A percentile compares a stretch with the other conserved stretches of the same genome.
These are phyloP conservation scores for Onychomys leucogaster DNA, from an alignment of 2,797 vertebrate genomes.

Conservation along the genomic window DNA sequence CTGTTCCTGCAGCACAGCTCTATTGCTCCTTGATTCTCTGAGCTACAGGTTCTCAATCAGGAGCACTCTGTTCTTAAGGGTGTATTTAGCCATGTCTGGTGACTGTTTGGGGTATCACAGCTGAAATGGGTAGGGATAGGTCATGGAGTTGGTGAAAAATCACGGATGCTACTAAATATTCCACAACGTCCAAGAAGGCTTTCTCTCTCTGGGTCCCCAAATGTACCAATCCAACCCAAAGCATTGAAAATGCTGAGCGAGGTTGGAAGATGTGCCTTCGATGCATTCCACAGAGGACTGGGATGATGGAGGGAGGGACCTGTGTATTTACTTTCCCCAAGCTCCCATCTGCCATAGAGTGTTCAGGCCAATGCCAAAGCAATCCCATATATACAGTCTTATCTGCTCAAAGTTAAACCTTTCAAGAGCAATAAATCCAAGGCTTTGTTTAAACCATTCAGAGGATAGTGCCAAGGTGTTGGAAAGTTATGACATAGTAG, in stretches of 20 bases:
- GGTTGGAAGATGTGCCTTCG: background rate
- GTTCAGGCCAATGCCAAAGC: background rate
- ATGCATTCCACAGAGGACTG: background rate
- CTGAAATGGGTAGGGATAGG: background rate
- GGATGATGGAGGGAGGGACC: background rate
- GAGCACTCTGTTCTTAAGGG: background rate
- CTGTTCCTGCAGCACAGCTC: background rate
- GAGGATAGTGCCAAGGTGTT: background rate
- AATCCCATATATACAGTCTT: background rate
- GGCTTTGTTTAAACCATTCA: constrained; percentile 19
- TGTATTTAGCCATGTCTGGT: background rate
- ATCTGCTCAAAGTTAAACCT: background rate
- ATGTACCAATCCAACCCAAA: no score
- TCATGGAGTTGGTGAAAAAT: background rate
- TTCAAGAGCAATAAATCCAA: background rate
- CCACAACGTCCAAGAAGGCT: background rate
- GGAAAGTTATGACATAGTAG: background rate
- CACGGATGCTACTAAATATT: background rate
- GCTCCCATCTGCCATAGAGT: background rate
- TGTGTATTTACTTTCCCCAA: background rate
- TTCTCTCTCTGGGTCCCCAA: background rate
- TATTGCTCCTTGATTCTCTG: background rate
- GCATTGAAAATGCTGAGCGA: background rate
- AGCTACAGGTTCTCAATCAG: background rate
- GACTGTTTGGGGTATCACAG: background rate